These are phyloP conservation scores for Neodiprion fabricii DNA, from an alignment of 1,140 invertebrate species.

Conservation along the genomic window DNA sequence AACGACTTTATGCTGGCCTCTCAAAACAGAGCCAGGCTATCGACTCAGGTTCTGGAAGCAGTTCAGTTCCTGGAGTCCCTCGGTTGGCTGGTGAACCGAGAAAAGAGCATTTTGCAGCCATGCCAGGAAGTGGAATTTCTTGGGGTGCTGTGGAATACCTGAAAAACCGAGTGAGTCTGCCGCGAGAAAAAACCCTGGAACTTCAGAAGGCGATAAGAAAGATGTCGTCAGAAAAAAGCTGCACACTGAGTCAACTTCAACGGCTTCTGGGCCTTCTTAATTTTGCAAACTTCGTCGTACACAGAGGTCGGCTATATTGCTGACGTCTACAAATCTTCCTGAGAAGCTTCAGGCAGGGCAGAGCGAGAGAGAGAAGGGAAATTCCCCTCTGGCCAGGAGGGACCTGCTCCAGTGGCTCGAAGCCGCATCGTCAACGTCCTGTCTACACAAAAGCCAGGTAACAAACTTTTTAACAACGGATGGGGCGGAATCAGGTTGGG, in stretches of 20 bases:
- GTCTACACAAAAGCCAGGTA: constrained; percentile 18
- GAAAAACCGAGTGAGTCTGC: constrained; percentile 21
- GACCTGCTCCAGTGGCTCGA: constrained; percentile 27
- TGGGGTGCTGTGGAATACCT: constrained; percentile 27
- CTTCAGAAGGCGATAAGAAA: constrained; percentile 10
- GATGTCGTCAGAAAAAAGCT: not conserved
- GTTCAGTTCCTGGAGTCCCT: constrained; percentile 35
- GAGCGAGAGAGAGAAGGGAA: constrained; percentile 11
- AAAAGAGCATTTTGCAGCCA: constrained; percentile 29
- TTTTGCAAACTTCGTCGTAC: constrained; percentile 29
- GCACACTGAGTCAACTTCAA: constrained; percentile 25
- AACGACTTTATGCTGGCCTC: constrained; percentile 42
- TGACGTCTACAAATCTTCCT: constrained; percentile 26
- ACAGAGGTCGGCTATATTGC: constrained; percentile 28
- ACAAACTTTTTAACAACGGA: constrained; percentile 29
- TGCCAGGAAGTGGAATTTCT: constrained; percentile 31
- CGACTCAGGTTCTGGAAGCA: constrained; percentile 23
- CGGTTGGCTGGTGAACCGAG: constrained; percentile 32
- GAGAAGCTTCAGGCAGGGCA: constrained; percentile 17
- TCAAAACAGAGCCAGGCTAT: constrained; percentile 34
- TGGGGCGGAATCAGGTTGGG: constrained; percentile 32
- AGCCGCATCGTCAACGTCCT: not conserved
- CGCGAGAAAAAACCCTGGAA: constrained; percentile 11
- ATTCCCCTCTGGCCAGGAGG: not conserved
- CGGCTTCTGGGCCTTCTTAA: constrained; percentile 26